Percentiles rank a stretch among this genome's conserved stretches.
phyloP scores from a whole-genome alignment of 1,140 invertebrate species.

The Nasonia giraulti region DNA sequence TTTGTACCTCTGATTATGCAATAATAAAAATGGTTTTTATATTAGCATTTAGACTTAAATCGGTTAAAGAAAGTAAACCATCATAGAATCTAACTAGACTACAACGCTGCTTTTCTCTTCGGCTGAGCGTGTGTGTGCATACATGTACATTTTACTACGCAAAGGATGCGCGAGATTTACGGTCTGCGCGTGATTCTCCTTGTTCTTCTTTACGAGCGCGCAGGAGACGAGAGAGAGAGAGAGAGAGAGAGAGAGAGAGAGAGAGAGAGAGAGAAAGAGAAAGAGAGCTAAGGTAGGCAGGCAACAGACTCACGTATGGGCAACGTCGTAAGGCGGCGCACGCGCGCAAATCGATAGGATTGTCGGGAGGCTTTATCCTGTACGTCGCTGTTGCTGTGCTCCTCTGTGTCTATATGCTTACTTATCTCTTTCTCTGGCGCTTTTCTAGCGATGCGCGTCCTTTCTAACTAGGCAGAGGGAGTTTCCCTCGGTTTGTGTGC shows the following conservation, averaged over 20 bases:
- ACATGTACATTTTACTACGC: background rate
- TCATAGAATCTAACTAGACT: background rate
- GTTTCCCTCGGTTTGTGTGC: background rate
- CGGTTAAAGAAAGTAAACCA: background rate
- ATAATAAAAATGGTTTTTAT: conserved; percentile 49
- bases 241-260: background rate
- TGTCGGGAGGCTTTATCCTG: conserved; percentile 10
- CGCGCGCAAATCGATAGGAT: conserved; percentile 36
- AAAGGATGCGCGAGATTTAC: conserved; percentile 1
- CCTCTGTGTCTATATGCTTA: no score
- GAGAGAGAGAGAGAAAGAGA: no score
- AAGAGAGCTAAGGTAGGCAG: background rate
- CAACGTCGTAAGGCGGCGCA: conserved; percentile 23
- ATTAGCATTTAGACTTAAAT: conserved; percentile 5
- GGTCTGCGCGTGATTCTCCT: background rate
- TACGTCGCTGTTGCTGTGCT: background rate
- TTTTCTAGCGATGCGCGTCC: conserved; percentile 5
- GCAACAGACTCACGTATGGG: background rate
- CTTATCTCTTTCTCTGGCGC: background rate
- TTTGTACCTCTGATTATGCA: conserved; percentile 47
- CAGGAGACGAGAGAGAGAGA: no score
- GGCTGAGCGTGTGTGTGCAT: background rate
- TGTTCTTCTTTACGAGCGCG: background rate
- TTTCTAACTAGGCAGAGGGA: background rate
- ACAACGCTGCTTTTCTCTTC: background rate